phyloP scores from a whole-genome alignment of 2,113 vertebrate species.

The Crotalus horridus region DNA sequence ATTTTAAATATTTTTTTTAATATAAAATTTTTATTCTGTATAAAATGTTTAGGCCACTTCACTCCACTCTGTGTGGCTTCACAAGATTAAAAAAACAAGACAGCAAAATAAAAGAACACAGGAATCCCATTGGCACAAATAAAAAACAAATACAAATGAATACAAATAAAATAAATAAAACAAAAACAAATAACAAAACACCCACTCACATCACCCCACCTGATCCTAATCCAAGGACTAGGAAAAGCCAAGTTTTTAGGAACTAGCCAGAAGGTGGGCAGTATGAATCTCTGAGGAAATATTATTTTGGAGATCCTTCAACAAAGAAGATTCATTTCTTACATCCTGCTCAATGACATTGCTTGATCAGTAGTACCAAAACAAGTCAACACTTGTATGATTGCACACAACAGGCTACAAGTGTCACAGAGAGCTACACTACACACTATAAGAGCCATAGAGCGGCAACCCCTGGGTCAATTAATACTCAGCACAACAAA shows the following conservation, averaged over 20 bases:
- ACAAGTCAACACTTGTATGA: neutral
- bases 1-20: too few relatives aligned
- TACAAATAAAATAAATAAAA: neutral
- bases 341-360: neutral
- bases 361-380: neutral
- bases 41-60: neutral
- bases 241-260: neutral
- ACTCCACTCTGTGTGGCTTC: neutral
- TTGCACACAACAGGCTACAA: neutral
- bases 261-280: neutral
- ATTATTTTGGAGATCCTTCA: neutral
- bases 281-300: neutral
- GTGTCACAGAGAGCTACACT: neutral
- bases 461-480: neutral
- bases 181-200: neutral
- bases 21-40: neutral
- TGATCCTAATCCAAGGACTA: neutral
- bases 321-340: neutral
- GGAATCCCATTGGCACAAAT: neutral
- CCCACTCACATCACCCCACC: neutral
- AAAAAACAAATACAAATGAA: neutral
- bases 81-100: neutral
- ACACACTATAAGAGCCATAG: neutral
- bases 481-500: neutral
- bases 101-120: neutral